Evolutionary conservation across 2,888 invertebrate species (phyloP).

Genomic region (Coleophora flavipennella): DNA sequence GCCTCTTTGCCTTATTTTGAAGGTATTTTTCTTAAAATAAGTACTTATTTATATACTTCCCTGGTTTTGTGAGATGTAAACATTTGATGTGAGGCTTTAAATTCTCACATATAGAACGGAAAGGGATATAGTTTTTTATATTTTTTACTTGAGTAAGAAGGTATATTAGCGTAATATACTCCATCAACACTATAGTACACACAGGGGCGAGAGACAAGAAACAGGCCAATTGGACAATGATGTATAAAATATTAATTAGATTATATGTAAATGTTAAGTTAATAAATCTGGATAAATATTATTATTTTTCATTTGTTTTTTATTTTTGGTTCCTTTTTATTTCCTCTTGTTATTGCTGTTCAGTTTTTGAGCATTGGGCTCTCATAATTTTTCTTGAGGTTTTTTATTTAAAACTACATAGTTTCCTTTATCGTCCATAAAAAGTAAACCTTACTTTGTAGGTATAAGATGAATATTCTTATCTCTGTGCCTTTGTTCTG

Average conservation of each 20-base stretch:
- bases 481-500: constrained; percentile 1
- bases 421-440: not conserved
- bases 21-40: constrained; percentile 28
- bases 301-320: constrained; percentile 59
- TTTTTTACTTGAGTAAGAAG: constrained; percentile 2
- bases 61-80: constrained; percentile 23
- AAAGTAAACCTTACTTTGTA: too few relatives aligned
- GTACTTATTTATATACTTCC: constrained; percentile 32
- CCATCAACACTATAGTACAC: constrained; percentile 32
- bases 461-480: too few relatives aligned
- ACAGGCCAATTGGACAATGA: constrained; percentile 51
- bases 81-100: constrained; percentile 40
- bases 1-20: constrained; percentile 31
- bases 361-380: constrained; percentile 13
- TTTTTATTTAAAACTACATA: not conserved
- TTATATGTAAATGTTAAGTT: constrained; percentile 65
- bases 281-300: constrained; percentile 71
- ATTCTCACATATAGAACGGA: constrained; percentile 16
- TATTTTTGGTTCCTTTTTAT: constrained; percentile 30
- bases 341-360: constrained; percentile 9
- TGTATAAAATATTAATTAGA: constrained; percentile 70
- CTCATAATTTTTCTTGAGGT: constrained; percentile 1
- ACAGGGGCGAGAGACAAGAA: constrained; percentile 47
- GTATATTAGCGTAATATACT: constrained; percentile 6
- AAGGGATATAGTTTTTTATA: constrained; percentile 20